Base-by-base conservation (phyloP, 2,113 vertebrate species). In the Phyllopteryx taeniolatus region DNA sequence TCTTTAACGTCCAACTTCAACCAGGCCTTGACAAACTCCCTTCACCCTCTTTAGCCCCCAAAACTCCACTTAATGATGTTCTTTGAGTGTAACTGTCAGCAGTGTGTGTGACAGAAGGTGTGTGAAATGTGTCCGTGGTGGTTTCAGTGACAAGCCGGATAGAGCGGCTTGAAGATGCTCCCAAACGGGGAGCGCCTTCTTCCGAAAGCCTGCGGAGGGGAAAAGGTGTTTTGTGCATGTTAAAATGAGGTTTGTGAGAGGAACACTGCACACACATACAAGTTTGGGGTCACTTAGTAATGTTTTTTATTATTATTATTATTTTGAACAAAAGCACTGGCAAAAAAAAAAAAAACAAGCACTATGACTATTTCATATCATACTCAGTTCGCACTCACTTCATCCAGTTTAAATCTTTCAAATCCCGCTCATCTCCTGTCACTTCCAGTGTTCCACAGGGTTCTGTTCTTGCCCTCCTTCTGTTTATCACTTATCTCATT, bases 61-160 rank as follows among this genome's bases (percentile, higher is more conserved):
- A 33, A 59, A 59, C 27, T 39, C 62, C 69, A 62, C n/a, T 69
- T 65, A 54, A 5, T 57, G 49, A 13, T 73, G 82, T 85, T 87
- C 83, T 91, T 85, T 81, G 85, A 86, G 85, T 85, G 83, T 79
- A 56, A 15, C 73, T 63, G 85, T 83, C 72, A 79, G 78, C 78
- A 83, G 80, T 77, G 80, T 80, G 84, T 80, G 74, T 79, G 73
- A 77, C 79, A 80, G 81, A 87, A 88, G 72, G 84, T 72, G 53
- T 83, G 79, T 77, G 83, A 83, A 79, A 88, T 68, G 90, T 91
- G 81, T 79, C 79, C 83, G 79, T 39, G 86, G 76, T 85, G 89
- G 89, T 83, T 85, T 82, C 47, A 69, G 64, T 67, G 76, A 81
- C 1, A 85, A 89, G 75, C 73, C 73, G 80, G 81, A 56, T 14